A percentile compares a stretch with the other conserved stretches of the same genome.
Conservation (phyloP, 2,113 vertebrate genomes). For the Ictalurus furcatus region DNA sequence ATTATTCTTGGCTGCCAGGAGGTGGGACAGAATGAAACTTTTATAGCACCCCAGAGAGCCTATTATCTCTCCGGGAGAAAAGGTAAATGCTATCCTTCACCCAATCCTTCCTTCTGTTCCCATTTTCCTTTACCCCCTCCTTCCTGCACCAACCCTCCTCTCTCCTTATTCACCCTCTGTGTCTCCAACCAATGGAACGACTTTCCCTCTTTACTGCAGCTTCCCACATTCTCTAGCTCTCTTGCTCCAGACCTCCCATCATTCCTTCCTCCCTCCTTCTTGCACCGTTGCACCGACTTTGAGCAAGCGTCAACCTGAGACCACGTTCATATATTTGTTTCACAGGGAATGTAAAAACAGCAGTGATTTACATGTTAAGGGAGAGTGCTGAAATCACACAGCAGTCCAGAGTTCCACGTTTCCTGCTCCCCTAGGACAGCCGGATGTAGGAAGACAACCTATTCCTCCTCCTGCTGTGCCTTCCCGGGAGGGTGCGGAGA, state of each 20-base stretch:
- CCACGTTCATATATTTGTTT: slow-evolving; percentile 32
- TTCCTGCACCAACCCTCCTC: background rate
- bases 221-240: slow-evolving; percentile 27
- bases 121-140: slow-evolving; percentile 34
- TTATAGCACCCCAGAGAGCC: slow-evolving; percentile 57
- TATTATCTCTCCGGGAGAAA: slow-evolving; percentile 56
- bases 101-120: slow-evolving; percentile 54
- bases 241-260: slow-evolving; percentile 31
- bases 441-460: slow-evolving; percentile 56
- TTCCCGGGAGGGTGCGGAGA: slow-evolving; percentile 38
- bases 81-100: slow-evolving; percentile 60
- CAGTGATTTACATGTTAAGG: slow-evolving; percentile 61
- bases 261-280: slow-evolving; percentile 27
- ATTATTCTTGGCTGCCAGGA: slow-evolving; percentile 56
- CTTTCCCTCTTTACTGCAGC: slow-evolving; percentile 1
- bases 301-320: slow-evolving; percentile 18
- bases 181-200: background rate
- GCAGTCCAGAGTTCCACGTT: slow-evolving; percentile 59
- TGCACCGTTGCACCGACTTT: slow-evolving; percentile 14
- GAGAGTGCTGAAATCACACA: slow-evolving; percentile 56
- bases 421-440: slow-evolving; percentile 57
- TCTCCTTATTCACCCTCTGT: slow-evolving; percentile 18
- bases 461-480: slow-evolving; percentile 60
- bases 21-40: slow-evolving; percentile 59
- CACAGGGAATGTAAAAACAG: slow-evolving; percentile 53